These are phyloP conservation scores for Palythoa caribaeorum DNA, from an alignment of 92 coral and sea anemone species.

Conservation along the genomic window DNA sequence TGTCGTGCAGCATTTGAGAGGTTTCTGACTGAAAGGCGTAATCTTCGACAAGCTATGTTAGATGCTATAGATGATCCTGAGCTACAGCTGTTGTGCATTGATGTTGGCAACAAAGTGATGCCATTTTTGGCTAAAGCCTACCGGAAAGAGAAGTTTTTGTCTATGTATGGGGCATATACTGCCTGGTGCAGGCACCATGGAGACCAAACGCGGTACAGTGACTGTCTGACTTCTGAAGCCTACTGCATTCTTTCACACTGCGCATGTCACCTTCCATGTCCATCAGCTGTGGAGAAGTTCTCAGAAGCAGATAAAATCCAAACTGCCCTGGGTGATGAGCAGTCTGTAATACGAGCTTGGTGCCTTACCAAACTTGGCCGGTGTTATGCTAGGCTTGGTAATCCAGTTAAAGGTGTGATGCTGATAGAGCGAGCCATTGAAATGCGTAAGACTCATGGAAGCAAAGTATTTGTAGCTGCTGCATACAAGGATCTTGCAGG, in stretches of 20 bases:
- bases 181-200: slow-evolving; percentile 67
- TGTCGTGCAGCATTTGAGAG: slow-evolving; percentile 59
- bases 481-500: slow-evolving; percentile 93
- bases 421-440: slow-evolving; percentile 81
- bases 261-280: slow-evolving; percentile 96
- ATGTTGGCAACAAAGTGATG: slow-evolving; percentile 73
- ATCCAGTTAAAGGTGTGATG: slow-evolving; percentile 68
- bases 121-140: slow-evolving; percentile 87
- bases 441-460: slow-evolving; percentile 67
- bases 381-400: slow-evolving; percentile 74
- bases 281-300: slow-evolving; percentile 87
- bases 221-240: slow-evolving; percentile 88
- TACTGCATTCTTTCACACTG: slow-evolving; percentile 93
- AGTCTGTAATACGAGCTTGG: slow-evolving; percentile 74
- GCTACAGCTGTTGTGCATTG: slow-evolving; percentile 71
- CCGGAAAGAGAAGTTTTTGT: slow-evolving; percentile 84
- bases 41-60: slow-evolving; percentile 85
- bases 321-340: slow-evolving; percentile 75
- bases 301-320: slow-evolving; percentile 84
- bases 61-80: slow-evolving; percentile 78
- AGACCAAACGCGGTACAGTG: slow-evolving; percentile 82
- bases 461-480: slow-evolving; percentile 76
- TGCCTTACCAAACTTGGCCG: slow-evolving; percentile 93
- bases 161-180: slow-evolving; percentile 74
- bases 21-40: slow-evolving; percentile 84